Conservation (phyloP, 2,888 invertebrate species). For the Podotricha telesiphe region DNA sequence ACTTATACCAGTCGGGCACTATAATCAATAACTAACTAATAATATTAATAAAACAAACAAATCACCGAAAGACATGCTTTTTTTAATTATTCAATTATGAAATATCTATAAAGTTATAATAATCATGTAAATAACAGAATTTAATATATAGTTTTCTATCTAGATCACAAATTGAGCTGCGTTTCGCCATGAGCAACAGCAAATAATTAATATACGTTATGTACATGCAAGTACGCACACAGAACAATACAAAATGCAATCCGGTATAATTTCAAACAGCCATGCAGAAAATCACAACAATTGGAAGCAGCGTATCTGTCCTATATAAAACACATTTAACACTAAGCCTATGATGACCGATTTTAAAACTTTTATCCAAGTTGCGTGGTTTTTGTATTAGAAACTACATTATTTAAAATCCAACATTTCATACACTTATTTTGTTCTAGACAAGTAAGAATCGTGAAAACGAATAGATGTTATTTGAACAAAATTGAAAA, state of each 20-base stretch:
- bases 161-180: conserved; percentile 26
- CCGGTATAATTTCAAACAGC: conserved; percentile 34
- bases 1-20: background rate
- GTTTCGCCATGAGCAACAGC: conserved; percentile 22
- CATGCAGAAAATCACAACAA: conserved; percentile 42
- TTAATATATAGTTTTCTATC: background rate
- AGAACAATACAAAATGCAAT: conserved; percentile 37
- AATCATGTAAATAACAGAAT: conserved; percentile 7
- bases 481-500: too few relatives aligned
- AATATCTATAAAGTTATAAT: background rate
- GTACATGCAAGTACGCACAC: conserved; percentile 44
- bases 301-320: conserved; percentile 30
- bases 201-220: conserved; percentile 18
- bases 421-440: too few relatives aligned
- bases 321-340: background rate
- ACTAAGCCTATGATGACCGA: too few relatives aligned
- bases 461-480: too few relatives aligned
- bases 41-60: conserved; percentile 1
- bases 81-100: background rate
- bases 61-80: background rate
- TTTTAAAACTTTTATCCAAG: too few relatives aligned
- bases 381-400: too few relatives aligned
- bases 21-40: background rate
- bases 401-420: too few relatives aligned
- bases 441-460: too few relatives aligned